phyloP scores from a whole-genome alignment of 2,797 vertebrate genomes.

The Falco concolor region DNA sequence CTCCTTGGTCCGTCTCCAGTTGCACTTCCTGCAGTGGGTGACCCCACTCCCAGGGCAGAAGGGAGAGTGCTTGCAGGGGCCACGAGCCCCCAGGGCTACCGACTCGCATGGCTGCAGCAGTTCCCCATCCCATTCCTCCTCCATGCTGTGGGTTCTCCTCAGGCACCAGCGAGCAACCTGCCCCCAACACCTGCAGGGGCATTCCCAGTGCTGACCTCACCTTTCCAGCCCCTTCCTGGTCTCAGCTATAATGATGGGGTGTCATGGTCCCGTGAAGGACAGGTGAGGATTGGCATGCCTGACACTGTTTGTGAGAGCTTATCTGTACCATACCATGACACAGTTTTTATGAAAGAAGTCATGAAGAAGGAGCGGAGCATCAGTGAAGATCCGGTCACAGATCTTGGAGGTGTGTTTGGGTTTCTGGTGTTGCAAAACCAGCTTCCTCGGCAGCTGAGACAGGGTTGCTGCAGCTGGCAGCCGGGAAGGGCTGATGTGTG shows the following conservation, averaged over 20 bases:
- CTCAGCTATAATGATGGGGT: not conserved
- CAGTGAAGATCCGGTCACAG: not conserved
- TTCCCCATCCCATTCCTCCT: not conserved
- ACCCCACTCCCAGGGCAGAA: accelerated
- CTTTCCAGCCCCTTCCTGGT: not conserved
- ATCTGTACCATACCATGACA: not conserved
- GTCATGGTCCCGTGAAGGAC: not conserved
- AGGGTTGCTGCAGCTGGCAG: not conserved
- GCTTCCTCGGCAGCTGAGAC: not conserved
- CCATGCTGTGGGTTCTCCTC: not conserved
- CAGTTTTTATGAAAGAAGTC: not conserved
- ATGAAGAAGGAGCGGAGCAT: not conserved
- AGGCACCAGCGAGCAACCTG: not conserved
- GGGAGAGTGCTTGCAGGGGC: not conserved
- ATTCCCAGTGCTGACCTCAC: not conserved
- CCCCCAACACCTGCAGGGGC: accelerated
- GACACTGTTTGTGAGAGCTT: not conserved
- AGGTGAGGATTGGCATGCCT: not conserved
- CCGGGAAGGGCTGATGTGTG: not conserved
- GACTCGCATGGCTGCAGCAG: not conserved
- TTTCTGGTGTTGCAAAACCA: not conserved
- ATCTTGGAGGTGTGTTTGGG: not conserved
- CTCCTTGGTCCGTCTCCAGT: not conserved
- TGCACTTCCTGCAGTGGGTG: not conserved
- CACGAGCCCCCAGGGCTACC: accelerated